These are phyloP conservation scores for Ferrisia virgata DNA, from an alignment of 2,888 invertebrate species.

Conservation along the genomic window DNA sequence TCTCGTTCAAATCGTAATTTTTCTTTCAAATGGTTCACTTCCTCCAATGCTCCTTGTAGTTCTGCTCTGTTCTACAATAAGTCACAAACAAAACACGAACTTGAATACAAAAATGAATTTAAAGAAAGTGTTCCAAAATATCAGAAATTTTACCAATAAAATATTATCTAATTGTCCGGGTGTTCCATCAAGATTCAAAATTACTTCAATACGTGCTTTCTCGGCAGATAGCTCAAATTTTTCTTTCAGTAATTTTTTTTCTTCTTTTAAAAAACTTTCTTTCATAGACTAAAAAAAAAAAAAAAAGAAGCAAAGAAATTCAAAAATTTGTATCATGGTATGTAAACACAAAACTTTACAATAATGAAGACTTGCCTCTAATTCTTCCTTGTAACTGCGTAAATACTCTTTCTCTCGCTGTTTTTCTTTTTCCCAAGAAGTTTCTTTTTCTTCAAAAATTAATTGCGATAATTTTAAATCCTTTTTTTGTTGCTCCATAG, in stretches of 20 bases:
- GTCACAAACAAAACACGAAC: not conserved
- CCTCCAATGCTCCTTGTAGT: slow-evolving; percentile 41
- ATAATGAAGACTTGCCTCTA: slow-evolving; percentile 15
- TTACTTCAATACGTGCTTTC: slow-evolving; percentile 27
- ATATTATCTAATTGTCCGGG: not conserved
- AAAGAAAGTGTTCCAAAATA: not conserved
- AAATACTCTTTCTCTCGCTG: slow-evolving; percentile 37
- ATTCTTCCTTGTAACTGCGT: slow-evolving; percentile 31
- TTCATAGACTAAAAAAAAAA: not conserved
- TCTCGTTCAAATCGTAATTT: slow-evolving; percentile 29
- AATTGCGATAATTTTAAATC: slow-evolving; percentile 21
- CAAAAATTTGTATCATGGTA: not conserved
- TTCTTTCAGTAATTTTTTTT: slow-evolving; percentile 33
- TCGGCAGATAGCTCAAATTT: slow-evolving; percentile 38
- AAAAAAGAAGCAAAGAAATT: not conserved
- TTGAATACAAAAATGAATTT: not conserved
- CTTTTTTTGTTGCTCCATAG: slow-evolving; percentile 34
- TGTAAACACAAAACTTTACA: not conserved
- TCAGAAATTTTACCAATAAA: slow-evolving; percentile 1
- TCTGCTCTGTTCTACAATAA: slow-evolving; percentile 28
- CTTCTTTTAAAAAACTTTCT: slow-evolving; percentile 34
- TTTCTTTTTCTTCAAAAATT: slow-evolving; percentile 35
- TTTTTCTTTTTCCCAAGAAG: slow-evolving; percentile 33
- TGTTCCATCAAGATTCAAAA: slow-evolving; percentile 22
- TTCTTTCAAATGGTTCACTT: slow-evolving; percentile 35